Evolutionary conservation across 1,140 invertebrate species (phyloP), one percentile per base, ranked within the genome.

Genomic region (Palaemon carinicauda): DNA sequence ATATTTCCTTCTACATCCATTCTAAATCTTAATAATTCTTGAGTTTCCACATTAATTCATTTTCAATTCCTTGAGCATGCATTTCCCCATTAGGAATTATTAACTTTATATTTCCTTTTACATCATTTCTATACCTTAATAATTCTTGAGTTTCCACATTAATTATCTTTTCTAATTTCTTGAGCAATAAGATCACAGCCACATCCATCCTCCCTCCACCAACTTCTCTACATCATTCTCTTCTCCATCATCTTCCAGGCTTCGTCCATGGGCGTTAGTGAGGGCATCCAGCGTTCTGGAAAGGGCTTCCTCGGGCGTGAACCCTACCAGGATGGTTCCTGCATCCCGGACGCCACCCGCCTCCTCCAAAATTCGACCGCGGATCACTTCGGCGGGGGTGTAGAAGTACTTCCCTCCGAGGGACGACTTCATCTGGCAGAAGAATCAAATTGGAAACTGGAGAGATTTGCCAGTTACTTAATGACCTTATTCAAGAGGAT

Each of bases 351-450:
- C 82, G 54, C 82, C 82, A 31, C 33, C 82, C 3, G 52, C 56
- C 74, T 79, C 82, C 52, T 53, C 12, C 31, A 85, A 75, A n/a
- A 85, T 24, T 19, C 82, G 53, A 10, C 19, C 51, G 2, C 60
- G 31, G 54, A 85, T 77, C 27, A 65, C 53, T 3, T 85, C 82
- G 12, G 82, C 31, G 7, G 82, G 31, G 3, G 82, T 85, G 82
- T 69, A 78, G 9, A 85, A 21, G 41, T 79, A 85, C 82, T 51
- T 51, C 10, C 82, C 82, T 1, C 82, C 82, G 15, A 85, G 33
- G 21, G 51, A 78, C 15, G 29, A 3, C 54, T 31, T 77, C 82
- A 85, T 65, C 82, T 85, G 82, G 50, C 31, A 19, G 50, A 14
- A 52, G 33, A 41, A 27, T 24, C 7, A n/a, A 21, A 50, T 7